These are phyloP conservation scores for Xylocopa sonorina DNA, from an alignment of 1,140 invertebrate genomes.

Conservation along the genomic window DNA sequence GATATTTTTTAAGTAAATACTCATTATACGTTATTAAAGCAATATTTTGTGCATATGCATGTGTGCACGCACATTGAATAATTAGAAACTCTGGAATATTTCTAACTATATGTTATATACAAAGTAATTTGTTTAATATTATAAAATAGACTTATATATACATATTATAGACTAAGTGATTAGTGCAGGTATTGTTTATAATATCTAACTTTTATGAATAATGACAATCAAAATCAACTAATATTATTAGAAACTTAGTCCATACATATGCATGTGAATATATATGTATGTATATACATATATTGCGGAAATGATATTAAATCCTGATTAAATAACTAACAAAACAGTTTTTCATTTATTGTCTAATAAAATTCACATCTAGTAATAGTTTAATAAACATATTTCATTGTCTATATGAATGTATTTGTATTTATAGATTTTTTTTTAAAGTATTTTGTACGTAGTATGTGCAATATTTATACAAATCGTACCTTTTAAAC, in stretches of 20 bases:
- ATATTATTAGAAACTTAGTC: slow-evolving; percentile 1
- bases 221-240: neutral
- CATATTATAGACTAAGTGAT: too few species aligned
- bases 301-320: slow-evolving; percentile 44
- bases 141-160: slow-evolving; percentile 31
- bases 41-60: neutral
- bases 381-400: slow-evolving; percentile 58
- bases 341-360: slow-evolving; percentile 62
- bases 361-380: slow-evolving; percentile 61
- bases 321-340: slow-evolving; percentile 45
- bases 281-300: neutral
- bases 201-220: neutral
- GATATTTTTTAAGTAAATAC: neutral
- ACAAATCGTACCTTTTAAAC: slow-evolving; percentile 45
- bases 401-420: slow-evolving; percentile 47
- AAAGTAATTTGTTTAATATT: slow-evolving; percentile 26
- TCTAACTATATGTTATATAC: neutral
- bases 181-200: too few species aligned
- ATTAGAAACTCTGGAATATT: neutral
- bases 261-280: slow-evolving; percentile 7
- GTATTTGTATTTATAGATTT: slow-evolving; percentile 30
- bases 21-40: neutral
- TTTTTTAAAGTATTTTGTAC: slow-evolving; percentile 43
- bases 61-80: neutral
- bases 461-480: slow-evolving; percentile 49